Evolutionary conservation across 1,140 invertebrate species (phyloP), one percentile per base, ranked within the genome.

Genomic region (Cydia pomonella): DNA sequence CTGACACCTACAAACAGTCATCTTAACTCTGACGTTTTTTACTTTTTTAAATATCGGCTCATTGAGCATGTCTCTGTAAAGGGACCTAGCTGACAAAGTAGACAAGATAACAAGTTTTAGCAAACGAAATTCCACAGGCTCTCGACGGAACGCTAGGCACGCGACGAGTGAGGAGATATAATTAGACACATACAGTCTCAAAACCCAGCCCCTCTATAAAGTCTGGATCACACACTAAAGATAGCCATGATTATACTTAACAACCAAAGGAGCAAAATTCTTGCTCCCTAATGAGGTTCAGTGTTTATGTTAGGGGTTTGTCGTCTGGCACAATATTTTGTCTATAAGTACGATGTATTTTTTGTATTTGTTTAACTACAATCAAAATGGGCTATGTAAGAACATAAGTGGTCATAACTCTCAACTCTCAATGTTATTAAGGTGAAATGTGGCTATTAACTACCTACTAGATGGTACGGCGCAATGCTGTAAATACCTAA

Each of bases 131-230:
- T 29, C 72, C 47, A 59, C 63, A 77, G 79, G 72, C 64, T 76
- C 79, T 78, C 84, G 82, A 77, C 80, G 74, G 69, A 71, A 69
- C 77, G 85, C 76, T 78, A 85, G 83, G 84, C 82, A 89, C 81
- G 88, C 87, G 84, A 81, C 80, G 80, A 77, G 83, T 80, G 79
- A 75, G 82, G 77, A 76, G 84, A 80, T 90, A 90, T 88, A 86
- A 89, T 89, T 89, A 89, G 89, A 87, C 38, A 38, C 81, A 80
- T 80, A 80, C 79, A 79, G 75, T 73, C 79, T 82, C 84, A 53
- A 75, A 77, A 78, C 73, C 75, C 41, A 74, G 75, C 72, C 77
- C 72, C 53, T 77, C 77, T 76, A 72, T 69, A 66, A 66, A 66
- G 64, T 33, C 64, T 33, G 29, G 10, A 59, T 59, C 4, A 69